phyloP scores from a whole-genome alignment of 2,888 invertebrate genomes.

The Eumerus sabulonum region DNA sequence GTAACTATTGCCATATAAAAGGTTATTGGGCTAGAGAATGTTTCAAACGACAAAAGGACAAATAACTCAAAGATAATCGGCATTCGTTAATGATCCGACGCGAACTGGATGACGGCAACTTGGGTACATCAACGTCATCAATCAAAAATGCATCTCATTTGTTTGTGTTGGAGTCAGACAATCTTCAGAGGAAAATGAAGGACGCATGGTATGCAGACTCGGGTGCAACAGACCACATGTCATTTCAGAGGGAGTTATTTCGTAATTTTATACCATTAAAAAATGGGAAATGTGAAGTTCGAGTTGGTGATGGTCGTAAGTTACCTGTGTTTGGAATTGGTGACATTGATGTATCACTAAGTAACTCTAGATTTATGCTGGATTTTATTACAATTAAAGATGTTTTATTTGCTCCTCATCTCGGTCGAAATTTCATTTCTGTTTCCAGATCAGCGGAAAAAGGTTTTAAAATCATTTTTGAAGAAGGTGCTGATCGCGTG shows the following conservation, averaged over 20 bases:
- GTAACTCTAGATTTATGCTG: conserved; percentile 56
- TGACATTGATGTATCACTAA: too few relatives aligned
- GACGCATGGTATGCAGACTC: conserved; percentile 66
- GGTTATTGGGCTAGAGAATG: conserved; percentile 65
- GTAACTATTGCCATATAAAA: conserved; percentile 51
- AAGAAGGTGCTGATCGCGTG: conserved; percentile 45
- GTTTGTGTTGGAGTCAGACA: conserved; percentile 39
- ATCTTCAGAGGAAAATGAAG: too few relatives aligned
- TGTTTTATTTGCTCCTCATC: conserved; percentile 60
- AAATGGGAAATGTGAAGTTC: conserved; percentile 22
- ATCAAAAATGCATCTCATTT: conserved; percentile 33
- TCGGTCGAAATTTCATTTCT: conserved; percentile 52
- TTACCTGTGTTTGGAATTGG: conserved; percentile 50
- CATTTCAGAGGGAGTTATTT: conserved; percentile 53
- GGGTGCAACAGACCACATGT: conserved; percentile 69
- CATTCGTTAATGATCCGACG: conserved; percentile 20
- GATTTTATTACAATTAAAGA: conserved; percentile 38
- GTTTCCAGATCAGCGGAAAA: conserved; percentile 44
- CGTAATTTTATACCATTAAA: conserved; percentile 25
- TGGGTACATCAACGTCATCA: neutral
- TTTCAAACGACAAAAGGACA: conserved; percentile 46
- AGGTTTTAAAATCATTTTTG: conserved; percentile 50
- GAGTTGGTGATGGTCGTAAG: conserved; percentile 60
- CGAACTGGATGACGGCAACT: conserved; percentile 18
- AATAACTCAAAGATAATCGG: conserved; percentile 35